Evolutionary conservation across 2,797 vertebrate genomes (phyloP).

Genomic region (Peromyscus attwateri): DNA sequence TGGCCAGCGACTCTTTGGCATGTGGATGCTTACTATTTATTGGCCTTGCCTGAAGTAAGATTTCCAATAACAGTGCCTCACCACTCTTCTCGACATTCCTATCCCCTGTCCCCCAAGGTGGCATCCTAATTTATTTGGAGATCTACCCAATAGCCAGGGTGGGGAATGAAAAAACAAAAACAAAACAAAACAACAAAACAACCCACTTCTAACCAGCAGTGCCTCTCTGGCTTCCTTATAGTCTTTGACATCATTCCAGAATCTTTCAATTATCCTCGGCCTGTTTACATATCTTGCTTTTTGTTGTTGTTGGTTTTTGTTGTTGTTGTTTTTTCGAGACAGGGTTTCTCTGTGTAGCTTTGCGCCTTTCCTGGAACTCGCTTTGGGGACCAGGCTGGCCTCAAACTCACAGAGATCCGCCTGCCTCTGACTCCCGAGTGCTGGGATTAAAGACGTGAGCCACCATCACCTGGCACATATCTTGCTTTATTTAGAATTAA

Average conservation of each 20-base stretch:
- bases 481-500: constrained; percentile 15
- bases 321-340: too few relatives aligned
- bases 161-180: background rate
- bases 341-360: too few relatives aligned
- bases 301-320: too few relatives aligned
- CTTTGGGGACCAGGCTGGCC: too few relatives aligned
- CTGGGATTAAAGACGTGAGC: too few relatives aligned
- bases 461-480: too few relatives aligned
- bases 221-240: background rate
- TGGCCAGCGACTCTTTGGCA: background rate
- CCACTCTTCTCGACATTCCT: background rate
- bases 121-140: background rate
- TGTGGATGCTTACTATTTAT: background rate
- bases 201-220: background rate
- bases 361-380: too few relatives aligned
- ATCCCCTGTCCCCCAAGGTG: background rate
- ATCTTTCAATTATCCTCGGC: background rate
- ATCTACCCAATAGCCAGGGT: background rate
- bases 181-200: background rate
- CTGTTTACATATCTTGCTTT: too few relatives aligned
- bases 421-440: too few relatives aligned
- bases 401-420: too few relatives aligned
- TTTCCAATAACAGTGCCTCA: background rate
- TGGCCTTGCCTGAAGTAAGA: background rate
- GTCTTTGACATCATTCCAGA: background rate